Base-by-base conservation (phyloP, 1,140 invertebrate genomes). In the Aphis craccivora region DNA sequence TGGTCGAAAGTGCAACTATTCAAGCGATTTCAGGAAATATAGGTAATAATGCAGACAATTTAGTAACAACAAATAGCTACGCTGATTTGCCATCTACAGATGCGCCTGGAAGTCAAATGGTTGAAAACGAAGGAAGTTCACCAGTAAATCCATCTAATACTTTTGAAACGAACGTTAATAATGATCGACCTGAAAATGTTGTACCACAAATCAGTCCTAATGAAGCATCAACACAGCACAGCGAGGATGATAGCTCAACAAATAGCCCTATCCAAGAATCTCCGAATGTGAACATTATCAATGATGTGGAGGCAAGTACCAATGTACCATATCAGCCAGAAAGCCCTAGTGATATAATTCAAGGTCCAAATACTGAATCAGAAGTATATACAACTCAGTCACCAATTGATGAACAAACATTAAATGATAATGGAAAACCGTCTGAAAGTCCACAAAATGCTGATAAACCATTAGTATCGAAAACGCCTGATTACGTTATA, bases 41-140 rank as follows among this genome's bases (percentile, higher is more conserved):
- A 40, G 76, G n/a, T 35, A 83, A 76, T 91, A 67, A 51, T 48
- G 30, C 35, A 37, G 91, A 83, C 6, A 83, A 83, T 92, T 23
- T 51, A 83, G n/a, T 37, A 25, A 81, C 91, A 2, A 92, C 91
- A 35, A 92, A 83, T 84, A 48, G 22, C 11, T 92, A 83, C 35
- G 20, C 9, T 6, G 76, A 83, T n/a, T 23, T 30, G 23, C 25
- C 89, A 7, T 90, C 53, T 30, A 84, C 45, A 40, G 7, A 84
- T 48, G 8, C 35, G 22, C 35, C 76, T 2, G 30, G 11, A 30
- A 84, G 35, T 84, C 40, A 43, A 40, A 8, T 35, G 2, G 18
- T 30, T 53, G 40, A 40, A 40, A 53, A 84, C 14, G 91, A 51
- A 18, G 30, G 1, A 5, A 51, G 22, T 25, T 30, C 35, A 18